Conservation (phyloP, 1,140 invertebrate species). For the Sipha flava region DNA sequence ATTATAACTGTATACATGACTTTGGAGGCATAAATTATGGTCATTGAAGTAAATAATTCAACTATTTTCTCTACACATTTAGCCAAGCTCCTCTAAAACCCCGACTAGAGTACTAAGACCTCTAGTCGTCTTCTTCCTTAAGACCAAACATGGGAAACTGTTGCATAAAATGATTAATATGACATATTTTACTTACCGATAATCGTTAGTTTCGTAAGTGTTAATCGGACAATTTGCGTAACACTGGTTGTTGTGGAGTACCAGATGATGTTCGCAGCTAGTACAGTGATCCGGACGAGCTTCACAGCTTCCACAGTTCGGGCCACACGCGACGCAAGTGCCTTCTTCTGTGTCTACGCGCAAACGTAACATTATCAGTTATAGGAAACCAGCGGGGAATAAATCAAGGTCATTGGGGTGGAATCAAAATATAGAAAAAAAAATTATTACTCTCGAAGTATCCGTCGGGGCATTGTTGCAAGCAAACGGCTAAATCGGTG, state of each 20-base stretch:
- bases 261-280: conserved; percentile 71
- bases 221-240: conserved; percentile 68
- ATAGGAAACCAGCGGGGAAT: not conserved
- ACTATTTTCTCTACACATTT: no score
- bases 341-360: conserved; percentile 56
- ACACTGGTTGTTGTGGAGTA: conserved; percentile 70
- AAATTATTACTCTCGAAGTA: conserved; percentile 64
- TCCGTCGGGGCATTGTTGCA: conserved; percentile 75
- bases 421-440: conserved; percentile 4
- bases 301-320: conserved; percentile 72
- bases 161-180: no score
- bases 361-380: not conserved
- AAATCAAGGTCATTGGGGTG: not conserved
- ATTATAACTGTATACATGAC: no score
- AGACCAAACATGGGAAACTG: no score
- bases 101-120: no score
- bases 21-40: no score
- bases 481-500: conserved; percentile 67
- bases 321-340: conserved; percentile 67
- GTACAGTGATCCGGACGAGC: conserved; percentile 70
- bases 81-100: no score
- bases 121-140: no score
- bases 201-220: conserved; percentile 74
- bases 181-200: conserved; percentile 49
- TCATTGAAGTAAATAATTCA: no score